Evolutionary conservation across 2,888 invertebrate species (phyloP).

Genomic region (Rhodophaea formosa): DNA sequence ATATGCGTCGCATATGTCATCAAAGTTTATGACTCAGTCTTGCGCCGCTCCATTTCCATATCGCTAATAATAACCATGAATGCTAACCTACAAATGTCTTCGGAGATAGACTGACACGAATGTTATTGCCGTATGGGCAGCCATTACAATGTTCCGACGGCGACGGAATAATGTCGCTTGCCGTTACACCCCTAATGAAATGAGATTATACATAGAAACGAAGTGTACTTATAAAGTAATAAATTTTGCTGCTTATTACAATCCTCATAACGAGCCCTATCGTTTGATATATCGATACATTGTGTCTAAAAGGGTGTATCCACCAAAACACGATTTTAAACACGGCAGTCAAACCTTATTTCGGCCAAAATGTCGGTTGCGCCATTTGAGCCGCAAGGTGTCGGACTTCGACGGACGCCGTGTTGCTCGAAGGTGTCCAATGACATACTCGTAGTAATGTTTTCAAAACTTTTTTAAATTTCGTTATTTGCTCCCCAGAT

Average conservation of each 20-base stretch:
- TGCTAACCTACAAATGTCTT: slow-evolving; percentile 5
- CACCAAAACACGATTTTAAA: too few species aligned
- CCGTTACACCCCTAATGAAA: neutral
- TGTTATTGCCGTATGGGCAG: neutral
- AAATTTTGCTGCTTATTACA: neutral
- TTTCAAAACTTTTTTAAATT: too few species aligned
- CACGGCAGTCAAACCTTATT: too few species aligned
- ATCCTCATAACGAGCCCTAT: too few species aligned
- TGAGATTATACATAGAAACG: neutral
- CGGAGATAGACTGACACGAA: slow-evolving; percentile 9
- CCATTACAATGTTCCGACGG: slow-evolving; percentile 1
- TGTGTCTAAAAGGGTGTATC: too few species aligned
- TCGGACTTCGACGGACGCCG: too few species aligned
- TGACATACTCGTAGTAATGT: too few species aligned
- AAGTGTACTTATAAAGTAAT: neutral
- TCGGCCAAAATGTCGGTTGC: too few species aligned
- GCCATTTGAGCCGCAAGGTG: too few species aligned
- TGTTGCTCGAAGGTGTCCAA: too few species aligned
- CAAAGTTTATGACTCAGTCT: slow-evolving; percentile 33
- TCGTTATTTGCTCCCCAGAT: too few species aligned
- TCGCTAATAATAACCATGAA: slow-evolving; percentile 12
- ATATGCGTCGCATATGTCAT: slow-evolving; percentile 26
- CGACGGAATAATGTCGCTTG: slow-evolving; percentile 1
- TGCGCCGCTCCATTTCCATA: slow-evolving; percentile 8
- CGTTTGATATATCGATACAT: too few species aligned